Base-by-base conservation (phyloP, 2,888 invertebrate genomes). In the Reticulitermes lucifugus region DNA sequence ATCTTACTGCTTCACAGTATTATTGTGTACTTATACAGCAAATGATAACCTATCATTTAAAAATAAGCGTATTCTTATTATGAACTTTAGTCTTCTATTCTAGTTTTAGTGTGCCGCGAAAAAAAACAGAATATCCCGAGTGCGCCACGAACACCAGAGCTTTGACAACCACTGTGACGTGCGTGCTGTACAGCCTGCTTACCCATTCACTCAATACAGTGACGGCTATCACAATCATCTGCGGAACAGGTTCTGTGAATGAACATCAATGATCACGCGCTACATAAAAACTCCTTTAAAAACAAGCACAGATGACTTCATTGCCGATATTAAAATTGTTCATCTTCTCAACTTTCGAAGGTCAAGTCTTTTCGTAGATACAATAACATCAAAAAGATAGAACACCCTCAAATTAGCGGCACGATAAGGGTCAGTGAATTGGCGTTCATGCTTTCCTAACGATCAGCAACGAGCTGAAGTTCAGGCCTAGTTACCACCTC, bases 381-480 rank as follows among this genome's bases (percentile, higher is more conserved):
- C 4, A 35, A 35, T 41, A 73, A 41, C 73, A 73, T 73, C 29
- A 41, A 41, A 18, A 21, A 41, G 14, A 41, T 0, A 73, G 12
- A 41, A 73, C 41, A 73, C 73, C 73, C 71, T 73, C 41, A 73
- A 73, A 73, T 73, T 73, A 73, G 29, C 73, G 73, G 73, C 35
- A 73, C 6, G 73, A 41, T 73, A 73, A 29, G 70, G 55, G 7
- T 70, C 70, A 25, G 14, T 70, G 25, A 25, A n/a, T 12, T 65
- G 65, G 12, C 25, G 65, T 65, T 65, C 65, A 65, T 65, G 65
- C 29, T 71, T 71, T 35, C 71, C 71, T 73, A 73, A 73, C 73
- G 14, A 73, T 73, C 41, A 73, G 10, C 73, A 35, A 73, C 41
- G 4, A 35, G 22, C 73, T 73, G 9, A 25, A n/a, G 65, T 65